Base-by-base conservation (phyloP, 1,140 invertebrate species). In the Eumeta japonica region DNA sequence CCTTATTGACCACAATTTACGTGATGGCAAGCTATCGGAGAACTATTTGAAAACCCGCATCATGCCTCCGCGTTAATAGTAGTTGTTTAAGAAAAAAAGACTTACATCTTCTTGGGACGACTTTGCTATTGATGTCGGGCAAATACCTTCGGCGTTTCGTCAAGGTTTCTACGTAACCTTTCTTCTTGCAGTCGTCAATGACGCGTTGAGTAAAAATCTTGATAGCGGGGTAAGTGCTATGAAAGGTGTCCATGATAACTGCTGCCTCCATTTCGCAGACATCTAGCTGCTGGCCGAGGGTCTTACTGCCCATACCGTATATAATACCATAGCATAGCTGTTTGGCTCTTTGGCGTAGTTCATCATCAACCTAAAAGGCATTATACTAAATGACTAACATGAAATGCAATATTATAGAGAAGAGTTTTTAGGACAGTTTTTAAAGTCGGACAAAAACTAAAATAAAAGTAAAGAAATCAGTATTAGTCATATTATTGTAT, bases 251-350 rank as follows among this genome's bases (percentile, higher is more conserved):
- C 48, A 90, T 85, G 65, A 97, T 89, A 19, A 81, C 68, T 2
- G 76, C 76, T 0, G 95, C 94, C 55, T 95, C 88, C 31, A 83
- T 70, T 65, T 92, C 88, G 2, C 80, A 78, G n/a, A 95, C 81
- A 37, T 83, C 83, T 12, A 98, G 70, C 37, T 86, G 82, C 41
- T 94, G 87, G 0, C 86, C 81, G n/a, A 99, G 75, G 1, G 89
- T 81, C 56, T 86, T 90, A 10, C 83, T 77, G 9, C 95, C 92
- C 83, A 98, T 98, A n/a, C 96, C 96, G 68, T 98, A 98, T 32
- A 99, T 88, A 48, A 99, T 93, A 5, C 92, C 96, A 76, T 98
- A 99, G 54, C 92, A 96, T 10, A 98, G 82, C 76, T 97, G 84
- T 70, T 98, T 97, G 0, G 92, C 88, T 53, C 88, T 84, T 52